phyloP scores from a whole-genome alignment of 1,140 invertebrate species.

The Zelostemma sp. region DNA sequence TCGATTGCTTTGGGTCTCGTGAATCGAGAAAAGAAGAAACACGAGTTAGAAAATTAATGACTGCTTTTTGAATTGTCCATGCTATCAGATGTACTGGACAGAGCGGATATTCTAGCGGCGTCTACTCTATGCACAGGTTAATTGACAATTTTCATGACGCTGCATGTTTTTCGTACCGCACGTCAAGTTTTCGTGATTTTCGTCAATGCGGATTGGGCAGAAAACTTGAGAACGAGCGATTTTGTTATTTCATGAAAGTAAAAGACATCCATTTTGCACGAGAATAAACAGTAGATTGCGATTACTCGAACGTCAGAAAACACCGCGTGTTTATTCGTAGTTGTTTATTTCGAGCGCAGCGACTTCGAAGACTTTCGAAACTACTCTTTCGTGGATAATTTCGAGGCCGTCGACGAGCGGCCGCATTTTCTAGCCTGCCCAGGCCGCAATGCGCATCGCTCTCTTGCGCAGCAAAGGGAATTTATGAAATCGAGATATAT shows the following conservation, averaged over 20 bases:
- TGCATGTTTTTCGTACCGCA: constrained; percentile 61
- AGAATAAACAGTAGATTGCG: neutral
- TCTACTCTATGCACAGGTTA: constrained; percentile 68
- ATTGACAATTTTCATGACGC: constrained; percentile 60
- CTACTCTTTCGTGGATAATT: constrained; percentile 38
- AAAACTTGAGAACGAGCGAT: constrained; percentile 37
- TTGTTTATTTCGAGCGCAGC: constrained; percentile 54
- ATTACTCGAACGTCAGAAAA: neutral
- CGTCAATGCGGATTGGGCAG: constrained; percentile 53
- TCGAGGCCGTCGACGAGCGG: constrained; percentile 31
- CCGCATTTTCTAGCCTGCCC: constrained; percentile 58
- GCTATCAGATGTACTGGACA: constrained; percentile 66
- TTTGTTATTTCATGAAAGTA: constrained; percentile 1
- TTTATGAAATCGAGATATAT: constrained; percentile 55
- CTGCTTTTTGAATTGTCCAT: constrained; percentile 24
- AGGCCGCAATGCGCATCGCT: constrained; percentile 57
- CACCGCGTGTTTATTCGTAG: constrained; percentile 46
- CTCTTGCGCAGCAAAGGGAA: constrained; percentile 61
- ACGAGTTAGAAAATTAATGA: too few species aligned
- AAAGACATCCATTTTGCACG: constrained; percentile 2
- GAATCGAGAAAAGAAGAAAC: too few species aligned
- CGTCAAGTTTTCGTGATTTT: constrained; percentile 55
- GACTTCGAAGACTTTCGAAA: constrained; percentile 39
- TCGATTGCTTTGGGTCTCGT: too few species aligned
- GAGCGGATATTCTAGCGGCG: constrained; percentile 61